phyloP scores from a whole-genome alignment of 1,140 invertebrate species.

The Euglossa dilemma region DNA sequence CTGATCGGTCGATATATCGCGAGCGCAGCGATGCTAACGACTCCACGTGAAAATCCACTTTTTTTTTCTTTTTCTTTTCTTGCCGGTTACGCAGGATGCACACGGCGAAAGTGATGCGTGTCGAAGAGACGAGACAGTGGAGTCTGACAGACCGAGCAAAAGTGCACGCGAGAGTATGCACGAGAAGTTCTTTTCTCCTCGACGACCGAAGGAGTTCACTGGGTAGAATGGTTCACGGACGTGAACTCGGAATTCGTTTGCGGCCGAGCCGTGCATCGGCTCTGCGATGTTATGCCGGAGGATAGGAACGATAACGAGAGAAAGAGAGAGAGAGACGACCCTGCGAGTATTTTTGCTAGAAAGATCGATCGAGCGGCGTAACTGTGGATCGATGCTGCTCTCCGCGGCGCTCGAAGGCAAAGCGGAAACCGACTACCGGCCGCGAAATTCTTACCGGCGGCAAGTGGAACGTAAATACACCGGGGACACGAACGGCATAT shows the following conservation, averaged over 20 bases:
- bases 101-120: slow-evolving; percentile 76
- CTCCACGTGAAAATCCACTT: slow-evolving; percentile 69
- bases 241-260: neutral
- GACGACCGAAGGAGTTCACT: slow-evolving; percentile 46
- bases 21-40: slow-evolving; percentile 62
- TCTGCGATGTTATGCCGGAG: neutral
- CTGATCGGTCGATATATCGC: slow-evolving; percentile 53
- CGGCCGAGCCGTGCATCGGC: neutral
- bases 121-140: slow-evolving; percentile 60
- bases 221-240: slow-evolving; percentile 8
- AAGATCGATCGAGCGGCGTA: neutral
- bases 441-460: neutral
- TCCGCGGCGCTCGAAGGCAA: neutral
- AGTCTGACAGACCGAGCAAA: slow-evolving; percentile 39
- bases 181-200: slow-evolving; percentile 39
- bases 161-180: slow-evolving; percentile 30
- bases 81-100: slow-evolving; percentile 73
- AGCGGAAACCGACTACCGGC: slow-evolving; percentile 1
- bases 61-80: too few species aligned
- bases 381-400: neutral
- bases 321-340: too few species aligned
- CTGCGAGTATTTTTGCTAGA: neutral
- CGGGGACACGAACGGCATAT: neutral
- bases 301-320: neutral
- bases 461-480: neutral